Evolutionary conservation across 2,113 vertebrate species (phyloP).

Genomic region (Chitala chitala): DNA sequence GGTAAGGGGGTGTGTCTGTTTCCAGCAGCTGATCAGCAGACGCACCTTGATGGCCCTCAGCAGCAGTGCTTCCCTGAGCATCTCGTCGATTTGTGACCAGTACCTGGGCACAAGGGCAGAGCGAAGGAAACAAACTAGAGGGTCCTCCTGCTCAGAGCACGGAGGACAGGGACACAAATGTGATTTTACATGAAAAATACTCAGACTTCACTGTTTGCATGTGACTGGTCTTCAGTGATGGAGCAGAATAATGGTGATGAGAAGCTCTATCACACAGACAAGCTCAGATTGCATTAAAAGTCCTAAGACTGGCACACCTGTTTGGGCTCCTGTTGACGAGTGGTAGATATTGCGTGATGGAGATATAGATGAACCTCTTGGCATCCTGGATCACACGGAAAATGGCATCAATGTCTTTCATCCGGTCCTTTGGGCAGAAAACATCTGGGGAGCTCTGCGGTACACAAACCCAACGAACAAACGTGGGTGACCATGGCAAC

Average conservation of each 20-base stretch:
- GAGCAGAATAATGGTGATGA: no score
- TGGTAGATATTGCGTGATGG: conserved; percentile 84
- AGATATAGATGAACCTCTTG: conserved; percentile 79
- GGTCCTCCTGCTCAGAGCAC: neutral
- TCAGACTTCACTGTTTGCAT: no score
- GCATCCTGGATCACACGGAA: conserved; percentile 82
- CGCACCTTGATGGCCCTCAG: conserved; percentile 79
- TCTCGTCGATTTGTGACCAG: conserved; percentile 86
- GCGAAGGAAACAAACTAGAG: neutral
- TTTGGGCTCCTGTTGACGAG: conserved; percentile 65
- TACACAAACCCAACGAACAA: neutral
- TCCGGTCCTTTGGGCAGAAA: conserved; percentile 84
- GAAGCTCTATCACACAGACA: no score
- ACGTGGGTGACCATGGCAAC: neutral
- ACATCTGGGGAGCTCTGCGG: conserved; percentile 82
- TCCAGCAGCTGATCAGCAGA: conserved; percentile 86
- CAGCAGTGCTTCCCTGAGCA: conserved; percentile 84
- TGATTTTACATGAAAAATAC: neutral
- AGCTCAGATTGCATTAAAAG: no score
- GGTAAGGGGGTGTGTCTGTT: conserved; percentile 81
- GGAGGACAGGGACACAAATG: neutral
- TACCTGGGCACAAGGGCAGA: conserved; percentile 60
- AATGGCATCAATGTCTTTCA: conserved; percentile 86
- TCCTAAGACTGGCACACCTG: no score
- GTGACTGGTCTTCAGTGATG: no score